A percentile compares a stretch with the other conserved stretches of the same genome.
Conservation (phyloP, 35 echinoderm and acorn worm genomes). For the Nesometra sesokonis region DNA sequence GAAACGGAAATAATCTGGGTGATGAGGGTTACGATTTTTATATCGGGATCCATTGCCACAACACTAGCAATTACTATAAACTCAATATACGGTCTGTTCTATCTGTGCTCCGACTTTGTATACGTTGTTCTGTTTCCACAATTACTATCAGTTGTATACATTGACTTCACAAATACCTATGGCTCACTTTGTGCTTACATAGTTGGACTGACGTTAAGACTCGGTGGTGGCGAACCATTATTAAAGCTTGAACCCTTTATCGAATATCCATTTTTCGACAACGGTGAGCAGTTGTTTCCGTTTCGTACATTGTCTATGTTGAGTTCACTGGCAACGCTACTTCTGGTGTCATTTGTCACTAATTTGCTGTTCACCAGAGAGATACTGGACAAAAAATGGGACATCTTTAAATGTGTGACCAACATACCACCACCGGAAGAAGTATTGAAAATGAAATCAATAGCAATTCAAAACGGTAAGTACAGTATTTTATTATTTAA, state of each 20-base stretch:
- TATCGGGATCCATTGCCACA: neutral
- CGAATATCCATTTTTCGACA: neutral
- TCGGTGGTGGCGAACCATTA: neutral
- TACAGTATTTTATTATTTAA: neutral
- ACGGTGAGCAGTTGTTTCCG: conserved; percentile 10
- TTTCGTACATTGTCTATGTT: conserved; percentile 9
- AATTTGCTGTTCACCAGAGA: neutral
- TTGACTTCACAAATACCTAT: neutral
- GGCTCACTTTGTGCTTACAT: neutral
- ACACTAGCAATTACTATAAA: neutral
- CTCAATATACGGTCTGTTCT: conserved; percentile 3
- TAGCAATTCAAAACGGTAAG: neutral
- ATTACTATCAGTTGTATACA: neutral
- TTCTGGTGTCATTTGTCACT: neutral
- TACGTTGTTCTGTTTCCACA: conserved; percentile 13
- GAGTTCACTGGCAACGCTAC: neutral
- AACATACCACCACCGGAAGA: neutral
- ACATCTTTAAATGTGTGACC: neutral
- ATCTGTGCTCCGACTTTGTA: conserved; percentile 13
- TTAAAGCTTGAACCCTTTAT: neutral
- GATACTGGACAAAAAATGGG: neutral
- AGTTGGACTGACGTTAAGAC: neutral
- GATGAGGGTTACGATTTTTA: neutral
- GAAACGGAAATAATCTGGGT: conserved; percentile 7
- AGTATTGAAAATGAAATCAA: neutral